Evolutionary conservation across 2,113 vertebrate species (phyloP), one percentile per base, ranked within the genome.

Genomic region (Sigmodon hispidus): DNA sequence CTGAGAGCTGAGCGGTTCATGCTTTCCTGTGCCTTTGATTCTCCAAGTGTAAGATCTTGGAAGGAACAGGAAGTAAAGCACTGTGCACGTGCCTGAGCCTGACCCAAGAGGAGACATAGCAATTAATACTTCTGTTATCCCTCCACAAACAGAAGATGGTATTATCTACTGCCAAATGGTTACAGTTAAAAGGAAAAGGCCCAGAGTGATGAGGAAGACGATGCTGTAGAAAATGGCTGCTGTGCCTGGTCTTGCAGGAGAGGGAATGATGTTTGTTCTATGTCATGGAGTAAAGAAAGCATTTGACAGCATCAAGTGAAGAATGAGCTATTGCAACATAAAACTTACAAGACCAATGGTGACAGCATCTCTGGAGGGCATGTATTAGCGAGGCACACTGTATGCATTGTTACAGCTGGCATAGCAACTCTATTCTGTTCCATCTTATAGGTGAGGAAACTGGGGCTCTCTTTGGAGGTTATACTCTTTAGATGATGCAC

Each of bases 311-410:
- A 61, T 36, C 40, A 59, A 59, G 83, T 16, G 13, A 83, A 89
- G 63, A 15, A 7, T 40, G 63, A 40, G 81, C 34, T 43, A 0
- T 7, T 48, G 11, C 4, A 36, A 59, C 0, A 6, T 17, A 75
- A 65, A 57, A 45, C 90, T 70, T 4, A 24, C 6, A 21, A 80
- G 48, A 40, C 34, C 13, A 69, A 1, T 12, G 61, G 0, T 21
- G 9, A 1, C 1, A 50, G 52, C 34, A 24, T 69, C 89, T 83
- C 7, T 15, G 22, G 55, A 65, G 67, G 24, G 7, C 65, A 75
- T 45, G 5, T 21, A 7, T 0, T n/a, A n/a, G 16, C 2, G 3
- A 50, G 21, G 83, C 2, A 7, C 1, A 65, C 48, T 21, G 8
- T 0, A 19, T n/a, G 70, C 34, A 34, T 70, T 65, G 29, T 72